phyloP scores from a whole-genome alignment of 1,140 invertebrate genomes.

The Frieseomelitta varia region DNA sequence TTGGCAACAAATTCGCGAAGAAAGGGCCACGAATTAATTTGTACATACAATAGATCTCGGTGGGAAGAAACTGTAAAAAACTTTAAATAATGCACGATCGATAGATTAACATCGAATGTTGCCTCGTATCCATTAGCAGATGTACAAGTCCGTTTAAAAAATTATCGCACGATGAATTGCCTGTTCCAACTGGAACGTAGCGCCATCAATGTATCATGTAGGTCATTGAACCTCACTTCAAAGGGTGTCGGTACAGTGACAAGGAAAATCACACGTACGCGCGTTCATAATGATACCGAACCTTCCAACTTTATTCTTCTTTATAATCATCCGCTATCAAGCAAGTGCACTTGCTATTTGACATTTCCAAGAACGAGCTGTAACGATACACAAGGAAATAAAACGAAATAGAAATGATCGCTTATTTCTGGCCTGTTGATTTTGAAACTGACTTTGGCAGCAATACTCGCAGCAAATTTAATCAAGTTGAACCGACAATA shows the following conservation, averaged over 20 bases:
- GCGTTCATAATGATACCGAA: neutral
- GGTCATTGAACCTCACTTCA: conserved; percentile 17
- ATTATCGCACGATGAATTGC: neutral
- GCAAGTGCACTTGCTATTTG: no score
- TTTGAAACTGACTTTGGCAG: no score
- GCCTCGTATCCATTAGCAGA: neutral
- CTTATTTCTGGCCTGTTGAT: no score
- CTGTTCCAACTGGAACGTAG: neutral
- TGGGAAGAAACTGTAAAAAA: neutral
- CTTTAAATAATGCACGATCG: neutral
- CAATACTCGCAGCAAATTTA: no score
- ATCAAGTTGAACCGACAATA: no score
- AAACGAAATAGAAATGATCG: no score
- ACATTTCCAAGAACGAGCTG: no score
- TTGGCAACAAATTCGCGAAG: no score
- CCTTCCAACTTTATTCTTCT: neutral
- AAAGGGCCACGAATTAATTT: no score
- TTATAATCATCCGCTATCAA: neutral
- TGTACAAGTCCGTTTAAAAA: neutral
- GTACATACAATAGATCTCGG: no score
- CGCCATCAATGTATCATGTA: neutral
- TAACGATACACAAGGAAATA: no score
- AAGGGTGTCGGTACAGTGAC: neutral
- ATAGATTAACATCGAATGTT: neutral
- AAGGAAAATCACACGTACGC: neutral